Conservation (phyloP, 92 coral and sea anemone genomes). For the Zoanthus sociatus region DNA sequence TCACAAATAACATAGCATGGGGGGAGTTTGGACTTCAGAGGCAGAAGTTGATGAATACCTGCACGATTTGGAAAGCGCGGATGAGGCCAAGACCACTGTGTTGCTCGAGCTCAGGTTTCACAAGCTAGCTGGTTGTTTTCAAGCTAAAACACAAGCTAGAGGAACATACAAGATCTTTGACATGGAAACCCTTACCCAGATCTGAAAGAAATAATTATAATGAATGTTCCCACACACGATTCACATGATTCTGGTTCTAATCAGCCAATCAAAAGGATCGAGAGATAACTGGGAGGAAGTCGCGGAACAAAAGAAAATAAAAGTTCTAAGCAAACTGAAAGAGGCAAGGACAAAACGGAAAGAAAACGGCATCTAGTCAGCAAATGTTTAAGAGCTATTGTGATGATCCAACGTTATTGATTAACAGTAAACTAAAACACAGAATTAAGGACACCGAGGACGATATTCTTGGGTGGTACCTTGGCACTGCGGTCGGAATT, state of each 20-base stretch:
- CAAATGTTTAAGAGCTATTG: conserved; percentile 8
- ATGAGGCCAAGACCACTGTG: too few relatives aligned
- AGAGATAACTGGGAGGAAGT: conserved; percentile 16
- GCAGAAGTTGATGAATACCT: too few relatives aligned
- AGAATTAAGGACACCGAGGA: conserved; percentile 10
- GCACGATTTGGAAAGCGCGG: too few relatives aligned
- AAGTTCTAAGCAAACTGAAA: conserved; percentile 20
- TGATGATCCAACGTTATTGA: neutral
- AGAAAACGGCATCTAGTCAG: neutral
- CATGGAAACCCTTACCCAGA: too few relatives aligned
- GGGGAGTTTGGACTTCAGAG: too few relatives aligned
- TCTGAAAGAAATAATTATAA: neutral
- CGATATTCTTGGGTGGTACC: conserved; percentile 4
- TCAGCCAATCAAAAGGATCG: conserved; percentile 17
- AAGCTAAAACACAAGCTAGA: conserved; percentile 15
- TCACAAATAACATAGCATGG: too few relatives aligned
- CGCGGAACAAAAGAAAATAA: conserved; percentile 17
- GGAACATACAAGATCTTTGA: too few relatives aligned
- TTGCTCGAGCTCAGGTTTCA: conserved; percentile 10
- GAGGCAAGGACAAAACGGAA: conserved; percentile 24
- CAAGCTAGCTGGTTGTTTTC: conserved; percentile 19
- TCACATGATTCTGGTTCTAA: conserved; percentile 12
- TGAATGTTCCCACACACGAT: conserved; percentile 5
- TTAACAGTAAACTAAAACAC: conserved; percentile 11
- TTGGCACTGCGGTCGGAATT: conserved; percentile 10